Percentiles rank a stretch among this genome's conserved stretches.
These are phyloP conservation scores for Pelagia noctiluca DNA, from an alignment of 30 jellyfish, hydroid and myxozoan genomes.

Conservation along the genomic window DNA sequence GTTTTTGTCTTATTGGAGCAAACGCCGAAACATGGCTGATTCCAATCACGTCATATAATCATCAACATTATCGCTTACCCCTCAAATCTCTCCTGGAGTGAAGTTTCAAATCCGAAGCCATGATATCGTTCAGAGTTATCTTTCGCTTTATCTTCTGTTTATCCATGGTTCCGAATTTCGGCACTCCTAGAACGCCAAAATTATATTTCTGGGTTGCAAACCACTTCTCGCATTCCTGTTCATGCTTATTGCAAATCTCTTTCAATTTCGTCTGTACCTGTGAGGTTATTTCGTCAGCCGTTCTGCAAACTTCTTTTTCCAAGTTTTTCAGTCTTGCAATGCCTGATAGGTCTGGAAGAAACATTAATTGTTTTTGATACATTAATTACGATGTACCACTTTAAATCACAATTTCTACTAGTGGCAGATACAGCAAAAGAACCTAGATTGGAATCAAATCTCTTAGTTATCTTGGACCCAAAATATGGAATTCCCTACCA, in stretches of 20 bases:
- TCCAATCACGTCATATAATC: too few relatives aligned
- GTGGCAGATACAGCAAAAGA: too few relatives aligned
- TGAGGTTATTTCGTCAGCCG: neutral
- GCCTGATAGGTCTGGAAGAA: neutral
- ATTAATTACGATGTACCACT: too few relatives aligned
- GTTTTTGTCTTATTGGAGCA: too few relatives aligned
- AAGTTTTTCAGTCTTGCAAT: neutral
- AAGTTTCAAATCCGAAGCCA: constrained; percentile 13
- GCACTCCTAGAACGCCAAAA: constrained; percentile 24
- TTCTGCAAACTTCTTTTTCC: constrained; percentile 1
- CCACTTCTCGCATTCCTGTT: constrained; percentile 4
- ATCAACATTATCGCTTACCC: too few relatives aligned
- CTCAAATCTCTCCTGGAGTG: too few relatives aligned
- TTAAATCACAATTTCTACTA: too few relatives aligned
- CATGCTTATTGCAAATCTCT: constrained; percentile 9
- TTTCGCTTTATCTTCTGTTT: constrained; percentile 9
- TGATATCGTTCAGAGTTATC: constrained; percentile 27
- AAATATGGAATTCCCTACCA: too few relatives aligned
- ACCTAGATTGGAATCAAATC: too few relatives aligned
- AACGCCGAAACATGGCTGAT: too few relatives aligned
- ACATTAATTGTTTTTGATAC: too few relatives aligned
- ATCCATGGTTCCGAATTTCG: constrained; percentile 34
- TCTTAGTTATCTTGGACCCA: too few relatives aligned
- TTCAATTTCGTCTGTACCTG: neutral
- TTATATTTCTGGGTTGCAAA: constrained; percentile 10